Base-by-base conservation (phyloP, 2,797 vertebrate genomes). In the Denticeps clupeoides region DNA sequence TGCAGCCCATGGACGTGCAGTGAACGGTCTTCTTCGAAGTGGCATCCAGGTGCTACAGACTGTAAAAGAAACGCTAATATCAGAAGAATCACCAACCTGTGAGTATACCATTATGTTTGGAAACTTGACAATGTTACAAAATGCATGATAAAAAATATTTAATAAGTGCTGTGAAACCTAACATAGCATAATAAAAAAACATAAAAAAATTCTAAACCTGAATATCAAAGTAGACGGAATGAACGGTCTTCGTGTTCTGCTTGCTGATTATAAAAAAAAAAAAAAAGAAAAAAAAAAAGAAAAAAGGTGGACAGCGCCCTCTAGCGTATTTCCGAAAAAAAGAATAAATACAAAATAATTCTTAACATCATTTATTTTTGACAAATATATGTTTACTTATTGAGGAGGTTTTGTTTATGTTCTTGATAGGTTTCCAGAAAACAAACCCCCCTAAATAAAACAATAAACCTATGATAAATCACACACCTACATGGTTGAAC, bases 361-460 rank as follows among this genome's bases (percentile, higher is more conserved):
- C 84, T 84, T 81, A 82, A n/a, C n/a, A 81, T 82, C 67, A 61
- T 60, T 82, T 65, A 67, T 85, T 84, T 85, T 80, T 81, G 77
- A 84, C 82, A 85, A 82, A 85, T 84, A 87, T 84, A 85, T 83
- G 60, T 73, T 80, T 77, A 71, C 74, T 78, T 75, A 70, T 63
- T 44, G 58, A 68, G 78, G 77, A 78, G 79, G 82, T 77, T 74
- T 74, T 82, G 71, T 77, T 61, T 78, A n/a, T n/a, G n/a, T n/a
- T n/a, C n/a, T 79, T 80, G 74, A 80, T 77, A 73, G 70, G 72
- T 77, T 79, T 81, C 82, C 81, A 82, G 78, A 84, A 82, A 81
- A 69, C 67, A 51, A n/a, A 72, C 69, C 73, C 68, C 74, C 77
- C 77, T 67, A 73, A 70, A 68, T 67, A 70, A 68, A 77, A 74